Evolutionary conservation across 2,113 vertebrate genomes (phyloP), one percentile per base, ranked within the genome.

Genomic region (Anarrhichthys ocellatus): DNA sequence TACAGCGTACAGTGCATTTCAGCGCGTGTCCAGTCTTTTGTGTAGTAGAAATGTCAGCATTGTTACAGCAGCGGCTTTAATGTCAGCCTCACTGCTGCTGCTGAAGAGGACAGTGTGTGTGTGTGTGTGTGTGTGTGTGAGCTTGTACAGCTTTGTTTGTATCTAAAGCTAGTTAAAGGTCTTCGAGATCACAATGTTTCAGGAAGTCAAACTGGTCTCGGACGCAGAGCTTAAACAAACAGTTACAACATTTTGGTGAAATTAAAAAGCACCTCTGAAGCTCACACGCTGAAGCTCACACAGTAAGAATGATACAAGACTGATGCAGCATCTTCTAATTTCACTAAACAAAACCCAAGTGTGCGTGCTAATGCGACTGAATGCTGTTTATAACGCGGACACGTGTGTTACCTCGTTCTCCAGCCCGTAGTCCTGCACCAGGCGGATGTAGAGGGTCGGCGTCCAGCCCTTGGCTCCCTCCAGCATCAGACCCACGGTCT

Each of bases 341-440:
- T 27, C 27, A 27, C 27, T 27, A 1, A 27, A 27, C 27, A 27
- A 27, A 27, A 27, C 27, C 27, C 27, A 27, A 27, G 27, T 27
- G 27, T 27, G 27, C 27, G 27, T 27, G 27, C 27, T 27, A 27
- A 27, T 27, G 27, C 27, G 27, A 27, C 27, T 13, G 10, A 9
- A 14, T 6, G 9, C 15, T 18, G 42, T 20, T 67, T 2, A 10
- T 20, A 32, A 5, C 0, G 10, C 6, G 14, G 8, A 11, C 7
- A 38, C 14, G 22, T 6, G 73, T 27, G 6, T n/a, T 71, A 99
- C 98, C 96, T 99, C 98, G 0, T 95, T 97, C 86, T 99, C 98
- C 65, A 99, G 95, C 0, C 98, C 98, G 0, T 99, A 99, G 93
- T 99, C 98, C 76, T 99, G 98, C 66, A 99, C 98, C 90, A 99